Conservation (phyloP, 2,797 vertebrate genomes). For the Pelodytes ibericus region DNA sequence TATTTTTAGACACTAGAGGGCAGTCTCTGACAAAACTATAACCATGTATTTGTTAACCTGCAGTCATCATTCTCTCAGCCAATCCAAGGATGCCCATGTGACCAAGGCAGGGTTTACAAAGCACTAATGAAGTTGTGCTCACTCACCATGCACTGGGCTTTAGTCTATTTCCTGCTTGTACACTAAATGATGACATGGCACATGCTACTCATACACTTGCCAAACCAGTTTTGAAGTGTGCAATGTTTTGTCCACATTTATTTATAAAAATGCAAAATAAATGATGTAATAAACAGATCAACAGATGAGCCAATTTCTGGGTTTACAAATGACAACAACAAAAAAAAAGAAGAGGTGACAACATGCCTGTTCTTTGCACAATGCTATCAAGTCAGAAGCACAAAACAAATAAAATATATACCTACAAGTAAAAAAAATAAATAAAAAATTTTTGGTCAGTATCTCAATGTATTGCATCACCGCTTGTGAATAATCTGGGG, state of each 20-base stretch:
- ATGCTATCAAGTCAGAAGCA: too few species aligned
- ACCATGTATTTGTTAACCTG: background rate
- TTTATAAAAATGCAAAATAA: too few species aligned
- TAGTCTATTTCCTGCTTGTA: constrained; percentile 10
- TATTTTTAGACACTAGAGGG: constrained; percentile 31
- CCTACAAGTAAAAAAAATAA: too few species aligned
- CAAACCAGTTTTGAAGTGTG: constrained; percentile 3
- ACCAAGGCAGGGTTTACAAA: background rate
- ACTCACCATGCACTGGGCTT: background rate
- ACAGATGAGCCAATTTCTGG: too few species aligned
- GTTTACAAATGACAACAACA: too few species aligned
- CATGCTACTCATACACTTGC: background rate
- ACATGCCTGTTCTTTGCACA: too few species aligned
- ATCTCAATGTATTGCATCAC: too few species aligned
- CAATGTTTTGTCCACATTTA: background rate
- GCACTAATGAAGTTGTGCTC: background rate
- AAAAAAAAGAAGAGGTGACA: too few species aligned
- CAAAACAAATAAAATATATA: too few species aligned
- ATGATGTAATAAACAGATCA: too few species aligned
- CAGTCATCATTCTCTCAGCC: background rate
- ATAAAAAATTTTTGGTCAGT: too few species aligned
- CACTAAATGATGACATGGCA: constrained; percentile 6
- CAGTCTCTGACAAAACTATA: background rate
- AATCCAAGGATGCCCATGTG: constrained; percentile 21
- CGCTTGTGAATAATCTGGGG: too few species aligned